Evolutionary conservation across 2,888 invertebrate genomes (phyloP), one percentile per base, ranked within the genome.

Genomic region (Gryllus longicercus): DNA sequence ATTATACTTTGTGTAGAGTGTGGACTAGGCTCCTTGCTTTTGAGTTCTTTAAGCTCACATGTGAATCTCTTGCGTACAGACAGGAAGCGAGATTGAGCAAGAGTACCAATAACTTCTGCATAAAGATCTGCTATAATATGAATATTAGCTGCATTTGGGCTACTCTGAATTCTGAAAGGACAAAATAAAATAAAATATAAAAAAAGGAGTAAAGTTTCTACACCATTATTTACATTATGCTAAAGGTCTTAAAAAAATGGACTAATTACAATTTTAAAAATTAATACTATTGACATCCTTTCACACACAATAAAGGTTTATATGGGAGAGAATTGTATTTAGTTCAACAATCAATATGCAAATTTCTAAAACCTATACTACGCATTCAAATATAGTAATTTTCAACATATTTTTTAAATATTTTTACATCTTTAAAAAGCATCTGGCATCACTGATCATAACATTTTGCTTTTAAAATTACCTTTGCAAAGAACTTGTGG

Each of bases 61-160:
- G 96, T 95, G 86, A 99, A 99, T 50, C 96, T 91, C 85, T 97
- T 97, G 83, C 95, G 91, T 18, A 97, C 97, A 12, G 97, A 96
- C 83, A 94, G 92, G 86, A 99, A 99, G 83, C 98, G 92, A 14
- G 97, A 96, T 86, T 97, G 96, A 2, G 98, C 98, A 79, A 99
- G 88, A 3, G 96, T 97, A 1, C 98, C 98, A 83, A 98, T 94
- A 2, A 98, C 99, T 89, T 99, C 99, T 0, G 99, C 99, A 88
- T 98, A 99, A 82, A 99, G 90, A 88, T 99, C 99, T 2, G 99
- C 97, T 84, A 99, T 96, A 85, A 98, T 96, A 87, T 98, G 96
- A 84, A 97, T 96, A 87, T 99, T 99, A 23, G 94, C 94, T 77
- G 97, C 96, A 88, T 99, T 99, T 0, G 96, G 96, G 86, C 96